phyloP scores from a whole-genome alignment of 2,797 vertebrate genomes.

The Stomatorhinus walkeri region DNA sequence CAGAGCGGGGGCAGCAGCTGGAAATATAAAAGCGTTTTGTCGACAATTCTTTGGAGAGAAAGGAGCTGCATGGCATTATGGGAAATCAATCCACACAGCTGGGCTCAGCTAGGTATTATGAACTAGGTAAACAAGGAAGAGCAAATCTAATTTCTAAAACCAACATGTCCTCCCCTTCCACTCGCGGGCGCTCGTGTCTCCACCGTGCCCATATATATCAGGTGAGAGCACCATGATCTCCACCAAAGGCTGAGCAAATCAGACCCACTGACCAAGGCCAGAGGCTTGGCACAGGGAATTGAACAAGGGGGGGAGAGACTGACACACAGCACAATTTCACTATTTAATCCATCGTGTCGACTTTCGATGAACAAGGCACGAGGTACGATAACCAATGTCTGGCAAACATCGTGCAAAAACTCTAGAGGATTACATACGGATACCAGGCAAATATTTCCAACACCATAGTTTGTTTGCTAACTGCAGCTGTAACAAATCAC shows the following conservation, averaged over 20 bases:
- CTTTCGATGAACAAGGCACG: background rate
- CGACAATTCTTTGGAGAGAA: background rate
- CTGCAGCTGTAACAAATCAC: background rate
- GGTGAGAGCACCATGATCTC: background rate
- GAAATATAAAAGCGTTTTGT: background rate
- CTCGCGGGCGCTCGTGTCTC: background rate
- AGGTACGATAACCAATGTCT: background rate
- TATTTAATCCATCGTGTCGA: background rate
- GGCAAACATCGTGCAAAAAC: background rate
- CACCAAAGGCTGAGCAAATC: background rate
- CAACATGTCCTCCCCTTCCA: background rate
- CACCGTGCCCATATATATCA: background rate
- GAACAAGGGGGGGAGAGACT: background rate
- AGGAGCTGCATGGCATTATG: background rate
- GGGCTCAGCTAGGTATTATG: background rate
- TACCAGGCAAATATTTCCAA: background rate
- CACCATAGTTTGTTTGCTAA: background rate
- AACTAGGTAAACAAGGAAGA: slow-evolving; percentile 7
- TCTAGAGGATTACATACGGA: background rate
- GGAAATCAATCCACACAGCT: background rate
- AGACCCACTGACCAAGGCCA: background rate
- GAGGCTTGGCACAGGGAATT: background rate
- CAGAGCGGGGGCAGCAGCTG: background rate
- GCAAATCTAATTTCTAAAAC: background rate
- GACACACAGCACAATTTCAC: background rate